phyloP scores from a whole-genome alignment of 1,140 invertebrate genomes.

The Samia ricini region DNA sequence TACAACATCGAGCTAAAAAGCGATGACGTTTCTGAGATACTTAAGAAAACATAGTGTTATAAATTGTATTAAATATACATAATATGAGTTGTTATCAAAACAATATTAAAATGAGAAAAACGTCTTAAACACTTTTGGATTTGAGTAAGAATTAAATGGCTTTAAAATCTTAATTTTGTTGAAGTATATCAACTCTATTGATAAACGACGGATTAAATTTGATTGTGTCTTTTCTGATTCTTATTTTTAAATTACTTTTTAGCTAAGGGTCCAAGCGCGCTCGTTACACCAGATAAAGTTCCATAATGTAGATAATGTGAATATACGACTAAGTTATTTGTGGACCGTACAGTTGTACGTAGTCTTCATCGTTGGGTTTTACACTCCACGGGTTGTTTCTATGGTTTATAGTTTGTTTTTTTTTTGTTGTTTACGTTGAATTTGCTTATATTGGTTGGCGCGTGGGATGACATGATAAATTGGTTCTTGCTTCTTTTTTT shows the following conservation, averaged over 20 bases:
- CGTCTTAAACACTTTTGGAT: background rate
- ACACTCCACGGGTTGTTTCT: constrained; percentile 63
- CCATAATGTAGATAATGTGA: constrained; percentile 75
- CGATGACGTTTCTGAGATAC: too few species aligned
- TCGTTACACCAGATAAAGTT: constrained; percentile 65
- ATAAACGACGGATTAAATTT: constrained; percentile 35
- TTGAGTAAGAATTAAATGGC: background rate
- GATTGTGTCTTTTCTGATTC: constrained; percentile 21
- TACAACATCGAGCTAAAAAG: background rate
- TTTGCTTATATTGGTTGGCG: constrained; percentile 63
- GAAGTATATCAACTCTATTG: constrained; percentile 25
- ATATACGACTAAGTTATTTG: constrained; percentile 73
- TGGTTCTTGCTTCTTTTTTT: constrained; percentile 63
- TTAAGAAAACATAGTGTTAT: too few species aligned
- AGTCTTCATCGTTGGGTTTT: constrained; percentile 73
- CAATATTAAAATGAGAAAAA: background rate
- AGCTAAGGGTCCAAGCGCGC: constrained; percentile 48
- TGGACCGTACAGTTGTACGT: constrained; percentile 50
- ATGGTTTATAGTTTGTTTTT: constrained; percentile 52
- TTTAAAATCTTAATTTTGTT: background rate
- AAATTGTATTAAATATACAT: background rate
- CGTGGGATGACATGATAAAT: constrained; percentile 73
- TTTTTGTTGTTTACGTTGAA: constrained; percentile 44
- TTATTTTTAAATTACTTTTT: constrained; percentile 37
- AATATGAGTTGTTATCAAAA: background rate